phyloP scores from a whole-genome alignment of 2,797 vertebrate species.

The Phoeniculus purpureus region DNA sequence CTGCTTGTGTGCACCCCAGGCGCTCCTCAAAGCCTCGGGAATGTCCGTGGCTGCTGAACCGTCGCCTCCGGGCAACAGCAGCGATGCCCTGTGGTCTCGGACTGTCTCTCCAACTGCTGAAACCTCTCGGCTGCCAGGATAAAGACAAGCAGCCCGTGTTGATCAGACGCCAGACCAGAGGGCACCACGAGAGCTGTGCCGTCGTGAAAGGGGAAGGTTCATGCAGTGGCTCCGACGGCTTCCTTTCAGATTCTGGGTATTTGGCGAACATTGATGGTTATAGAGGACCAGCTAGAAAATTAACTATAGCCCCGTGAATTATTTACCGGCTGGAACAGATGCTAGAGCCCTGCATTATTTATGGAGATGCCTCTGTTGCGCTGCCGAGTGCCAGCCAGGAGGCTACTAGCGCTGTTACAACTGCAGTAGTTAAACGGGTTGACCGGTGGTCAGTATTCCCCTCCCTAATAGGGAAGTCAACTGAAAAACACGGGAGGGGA shows the following conservation, averaged over 20 bases:
- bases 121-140: slow-evolving; percentile 1
- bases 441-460: slow-evolving; percentile 53
- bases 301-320: slow-evolving; percentile 72
- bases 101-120: background rate
- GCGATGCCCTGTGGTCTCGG: background rate
- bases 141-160: background rate
- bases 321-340: slow-evolving; percentile 66
- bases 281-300: slow-evolving; percentile 65
- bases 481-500: slow-evolving; percentile 1
- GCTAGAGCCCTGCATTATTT: slow-evolving; percentile 69
- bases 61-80: background rate
- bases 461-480: slow-evolving; percentile 26
- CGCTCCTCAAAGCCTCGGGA: background rate
- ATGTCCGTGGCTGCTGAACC: background rate
- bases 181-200: background rate
- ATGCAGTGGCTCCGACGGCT: slow-evolving; percentile 30
- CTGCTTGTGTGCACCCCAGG: background rate
- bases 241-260: slow-evolving; percentile 48
- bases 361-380: slow-evolving; percentile 60
- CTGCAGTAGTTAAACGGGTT: slow-evolving; percentile 55
- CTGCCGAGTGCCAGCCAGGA: slow-evolving; percentile 48
- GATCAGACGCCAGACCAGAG: too few relatives aligned
- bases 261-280: slow-evolving; percentile 71
- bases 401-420: slow-evolving; percentile 62
- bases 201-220: slow-evolving; percentile 53